phyloP scores from a whole-genome alignment of 2,888 invertebrate species.

The Endotricha flammealis region DNA sequence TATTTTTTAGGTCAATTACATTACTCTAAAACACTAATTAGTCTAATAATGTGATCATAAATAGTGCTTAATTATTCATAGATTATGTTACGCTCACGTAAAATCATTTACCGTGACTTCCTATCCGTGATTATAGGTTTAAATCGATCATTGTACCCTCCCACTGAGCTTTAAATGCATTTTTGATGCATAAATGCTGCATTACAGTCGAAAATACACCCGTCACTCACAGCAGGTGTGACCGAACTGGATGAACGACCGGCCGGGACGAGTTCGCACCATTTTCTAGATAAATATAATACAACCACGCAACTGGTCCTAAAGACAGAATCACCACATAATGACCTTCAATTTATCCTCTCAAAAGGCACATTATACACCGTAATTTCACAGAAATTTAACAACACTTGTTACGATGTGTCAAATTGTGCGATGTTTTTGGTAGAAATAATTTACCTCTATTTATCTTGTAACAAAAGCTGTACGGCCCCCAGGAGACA shows the following conservation, averaged over 20 bases:
- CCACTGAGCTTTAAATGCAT: conserved; percentile 6
- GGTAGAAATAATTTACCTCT: conserved; percentile 72
- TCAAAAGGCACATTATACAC: conserved; percentile 27
- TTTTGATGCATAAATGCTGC: conserved; percentile 16
- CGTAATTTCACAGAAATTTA: conserved; percentile 66
- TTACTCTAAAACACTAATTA: too few species aligned
- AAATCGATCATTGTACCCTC: conserved; percentile 6
- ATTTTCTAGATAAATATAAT: conserved; percentile 63
- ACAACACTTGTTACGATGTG: conserved; percentile 73
- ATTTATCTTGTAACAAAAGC: conserved; percentile 76
- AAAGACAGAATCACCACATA: conserved; percentile 37
- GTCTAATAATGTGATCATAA: too few species aligned
- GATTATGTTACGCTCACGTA: too few species aligned
- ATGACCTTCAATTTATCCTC: conserved; percentile 57
- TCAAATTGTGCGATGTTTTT: conserved; percentile 72
- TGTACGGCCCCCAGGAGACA: conserved; percentile 67
- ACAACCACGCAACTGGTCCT: conserved; percentile 58
- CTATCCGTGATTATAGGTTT: conserved; percentile 1
- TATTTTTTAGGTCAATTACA: background rate
- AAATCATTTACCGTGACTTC: too few species aligned
- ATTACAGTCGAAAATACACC: conserved; percentile 33
- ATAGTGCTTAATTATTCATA: conserved; percentile 3
- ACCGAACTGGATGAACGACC: conserved; percentile 32
- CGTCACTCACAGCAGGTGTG: conserved; percentile 39
- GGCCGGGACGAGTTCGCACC: conserved; percentile 45